Evolutionary conservation across 2,888 invertebrate species (phyloP), one percentile per base, ranked within the genome.

Genomic region (Apotomis betuletana): DNA sequence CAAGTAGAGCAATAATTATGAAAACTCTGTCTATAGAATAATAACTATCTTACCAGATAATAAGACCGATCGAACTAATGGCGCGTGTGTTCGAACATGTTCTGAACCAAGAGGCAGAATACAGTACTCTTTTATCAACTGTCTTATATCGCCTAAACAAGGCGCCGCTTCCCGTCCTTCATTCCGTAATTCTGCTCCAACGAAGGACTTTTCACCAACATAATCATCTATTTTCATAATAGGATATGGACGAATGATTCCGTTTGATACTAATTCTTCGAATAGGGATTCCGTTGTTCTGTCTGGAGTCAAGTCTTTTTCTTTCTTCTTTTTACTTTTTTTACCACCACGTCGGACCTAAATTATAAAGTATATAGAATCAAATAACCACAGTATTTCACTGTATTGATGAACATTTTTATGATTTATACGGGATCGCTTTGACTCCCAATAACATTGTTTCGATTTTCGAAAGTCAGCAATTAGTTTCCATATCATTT

Each of bases 231-330:
- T 92, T 52, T 92, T 93, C 0, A 95, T 91, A 75, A 95, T 92
- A 0, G 96, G 96, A 82, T 96, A 96, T 73, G 96, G 95, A 79
- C 96, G 96, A 73, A 99, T 98, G 27, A 99, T 98, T 0, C 98
- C 98, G 87, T 98, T 97, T 0, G 96, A 95, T 0, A 99, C 96
- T 13, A 99, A 90, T 88, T 99, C 99, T 88, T 99, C 98, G 83
- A 98, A 98, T 3, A 99, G 91, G 0, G 98, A 98, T 86, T 98
- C 97, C 0, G 96, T 96, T 0, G 97, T 97, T 85, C 98, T 94
- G 83, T 99, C 98, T 0, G 97, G 97, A 0, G 99, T 99, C 64
- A 99, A 91, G 90, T 99, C 98, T 87, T 98, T 98, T 83, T 98
- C 98, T 87, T 98, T 98, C 87, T 97, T 98, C 91, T 97, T 98